phyloP scores from a whole-genome alignment of 2,113 vertebrate species.

The Petrocephalus microphthalmus region DNA sequence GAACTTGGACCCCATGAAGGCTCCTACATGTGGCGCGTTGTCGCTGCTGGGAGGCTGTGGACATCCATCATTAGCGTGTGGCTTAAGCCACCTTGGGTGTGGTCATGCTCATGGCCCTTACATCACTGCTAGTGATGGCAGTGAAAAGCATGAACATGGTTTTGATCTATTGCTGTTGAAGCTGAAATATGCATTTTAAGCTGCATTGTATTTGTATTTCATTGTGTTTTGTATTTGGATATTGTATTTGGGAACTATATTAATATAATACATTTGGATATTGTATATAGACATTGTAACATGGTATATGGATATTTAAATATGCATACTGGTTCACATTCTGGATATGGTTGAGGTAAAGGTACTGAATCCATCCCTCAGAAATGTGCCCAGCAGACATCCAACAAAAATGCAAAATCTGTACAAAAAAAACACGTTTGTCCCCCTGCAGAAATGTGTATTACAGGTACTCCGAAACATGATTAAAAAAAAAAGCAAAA shows the following conservation, averaged over 20 bases:
- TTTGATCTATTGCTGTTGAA: neutral
- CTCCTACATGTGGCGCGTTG: neutral
- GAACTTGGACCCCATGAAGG: neutral
- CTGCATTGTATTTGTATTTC: neutral
- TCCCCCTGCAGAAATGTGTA: neutral
- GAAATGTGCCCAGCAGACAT: neutral
- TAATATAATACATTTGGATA: neutral
- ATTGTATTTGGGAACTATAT: neutral
- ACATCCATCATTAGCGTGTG: neutral
- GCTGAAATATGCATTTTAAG: neutral
- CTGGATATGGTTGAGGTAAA: neutral
- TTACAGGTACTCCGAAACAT: neutral
- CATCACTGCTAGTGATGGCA: neutral
- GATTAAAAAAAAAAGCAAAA: neutral
- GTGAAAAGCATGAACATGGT: neutral
- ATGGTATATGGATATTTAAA: neutral
- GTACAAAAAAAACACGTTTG: neutral
- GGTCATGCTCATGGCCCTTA: neutral
- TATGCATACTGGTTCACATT: neutral
- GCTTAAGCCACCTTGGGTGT: neutral
- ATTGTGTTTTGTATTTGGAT: neutral
- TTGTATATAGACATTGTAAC: neutral
- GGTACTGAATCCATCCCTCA: neutral
- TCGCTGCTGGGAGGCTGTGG: neutral
- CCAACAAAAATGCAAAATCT: neutral